Evolutionary conservation across 2,888 invertebrate genomes (phyloP), one percentile per base, ranked within the genome.

Genomic region (Sphinx pinastri): DNA sequence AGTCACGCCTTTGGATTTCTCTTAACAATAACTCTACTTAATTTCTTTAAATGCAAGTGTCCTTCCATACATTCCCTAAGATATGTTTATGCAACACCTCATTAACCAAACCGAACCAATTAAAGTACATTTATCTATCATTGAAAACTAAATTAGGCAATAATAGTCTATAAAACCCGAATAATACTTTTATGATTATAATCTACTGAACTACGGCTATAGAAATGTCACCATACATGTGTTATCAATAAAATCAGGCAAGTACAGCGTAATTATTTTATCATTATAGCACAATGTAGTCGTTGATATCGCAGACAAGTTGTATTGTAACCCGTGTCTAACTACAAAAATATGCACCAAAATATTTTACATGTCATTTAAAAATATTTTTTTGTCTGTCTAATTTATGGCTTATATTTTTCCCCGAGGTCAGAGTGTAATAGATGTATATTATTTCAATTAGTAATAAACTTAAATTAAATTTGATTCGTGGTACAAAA

Each of bases 141-240:
- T 60, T 60, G 10, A 47, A 60, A 60, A 47, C 47, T 49, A 63
- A 47, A 63, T 63, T 60, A 60, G 16, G 16, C 60, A 16, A 60
- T 60, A 60, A 49, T 13, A 47, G 25, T 13, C 19, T 63, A 63
- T 63, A 49, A 63, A n/a, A 63, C 49, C 13, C 49, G 63, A 63
- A 63, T 63, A 63, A 63, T 63, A 63, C 63, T 63, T 63, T 16
- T 63, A 49, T 60, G 60, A 60, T 63, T 16, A 49, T 49, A 19
- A 60, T 60, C 60, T 63, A 63, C 16, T 63, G 45, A 60, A 47
- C 60, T n/a, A 16, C 16, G 16, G 60, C 16, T 47, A 19, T 49
- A 63, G 13, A 63, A 19, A 47, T 63, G 19, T 63, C 11, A 60
- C 45, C 45, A 47, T 59, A n/a, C 59, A 45, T 45, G 47, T 19